These are phyloP conservation scores for Synanthedon formicaeformis DNA, from an alignment of 2,888 invertebrate species.

Conservation along the genomic window DNA sequence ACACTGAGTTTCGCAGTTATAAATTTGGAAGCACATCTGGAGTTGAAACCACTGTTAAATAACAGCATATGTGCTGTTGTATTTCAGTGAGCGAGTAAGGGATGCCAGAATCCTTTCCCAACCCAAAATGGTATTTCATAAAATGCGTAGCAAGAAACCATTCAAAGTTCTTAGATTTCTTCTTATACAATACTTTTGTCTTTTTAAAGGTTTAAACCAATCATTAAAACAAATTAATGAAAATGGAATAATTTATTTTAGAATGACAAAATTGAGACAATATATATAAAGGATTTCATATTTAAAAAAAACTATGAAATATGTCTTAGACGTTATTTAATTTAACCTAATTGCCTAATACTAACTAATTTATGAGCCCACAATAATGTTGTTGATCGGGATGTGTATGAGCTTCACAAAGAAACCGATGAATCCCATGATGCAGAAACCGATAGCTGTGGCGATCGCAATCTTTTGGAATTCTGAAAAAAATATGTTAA, in stretches of 20 bases:
- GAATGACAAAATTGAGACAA: constrained; percentile 23
- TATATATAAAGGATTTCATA: constrained; percentile 9
- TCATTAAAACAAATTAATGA: constrained; percentile 2
- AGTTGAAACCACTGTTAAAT: too few relatives aligned
- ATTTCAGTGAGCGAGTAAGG: too few relatives aligned
- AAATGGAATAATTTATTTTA: constrained; percentile 58
- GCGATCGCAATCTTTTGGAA: constrained; percentile 99
- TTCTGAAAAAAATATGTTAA: constrained; percentile 73
- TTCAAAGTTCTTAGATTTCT: too few relatives aligned
- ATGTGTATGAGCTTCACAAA: constrained; percentile 99
- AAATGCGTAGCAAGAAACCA: too few relatives aligned
- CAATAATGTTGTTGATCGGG: constrained; percentile 97
- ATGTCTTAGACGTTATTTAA: not conserved
- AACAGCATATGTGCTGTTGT: too few relatives aligned
- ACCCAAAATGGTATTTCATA: too few relatives aligned
- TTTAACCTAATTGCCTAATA: constrained; percentile 30
- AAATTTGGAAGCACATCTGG: too few relatives aligned
- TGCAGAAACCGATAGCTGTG: constrained; percentile 99
- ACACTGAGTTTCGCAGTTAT: too few relatives aligned
- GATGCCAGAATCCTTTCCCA: too few relatives aligned
- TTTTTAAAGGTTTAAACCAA: too few relatives aligned
- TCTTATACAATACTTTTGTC: too few relatives aligned
- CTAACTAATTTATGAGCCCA: constrained; percentile 76
- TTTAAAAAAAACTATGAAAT: not conserved
- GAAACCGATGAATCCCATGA: constrained; percentile 99